Evolutionary conservation across 2,113 vertebrate genomes (phyloP).

Genomic region (Dasyprocta punctata): DNA sequence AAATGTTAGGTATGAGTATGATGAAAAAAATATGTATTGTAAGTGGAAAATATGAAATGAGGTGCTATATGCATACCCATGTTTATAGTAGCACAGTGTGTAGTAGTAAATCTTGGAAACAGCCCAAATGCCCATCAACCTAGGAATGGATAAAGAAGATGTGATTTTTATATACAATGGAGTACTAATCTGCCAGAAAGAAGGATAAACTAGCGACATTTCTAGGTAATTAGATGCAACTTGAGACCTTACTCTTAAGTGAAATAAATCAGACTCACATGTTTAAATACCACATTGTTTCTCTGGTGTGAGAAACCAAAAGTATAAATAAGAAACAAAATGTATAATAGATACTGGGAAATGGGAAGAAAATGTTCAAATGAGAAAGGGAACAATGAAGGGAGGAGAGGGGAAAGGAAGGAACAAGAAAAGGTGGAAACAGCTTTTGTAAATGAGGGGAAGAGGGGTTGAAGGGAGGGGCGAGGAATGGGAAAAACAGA

Average conservation of each 20-base stretch:
- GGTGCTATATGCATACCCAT: neutral
- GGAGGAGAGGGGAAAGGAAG: neutral
- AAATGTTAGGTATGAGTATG: constrained; percentile 2
- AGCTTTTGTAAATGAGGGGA: neutral
- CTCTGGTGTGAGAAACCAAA: neutral
- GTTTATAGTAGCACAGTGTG: neutral
- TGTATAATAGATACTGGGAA: neutral
- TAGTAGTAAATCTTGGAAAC: neutral
- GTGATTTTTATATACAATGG: neutral
- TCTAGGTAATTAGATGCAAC: neutral
- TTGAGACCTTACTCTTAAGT: neutral
- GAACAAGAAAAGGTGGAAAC: neutral
- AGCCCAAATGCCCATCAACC: neutral
- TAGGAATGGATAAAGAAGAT: neutral
- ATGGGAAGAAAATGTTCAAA: neutral
- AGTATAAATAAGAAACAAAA: neutral
- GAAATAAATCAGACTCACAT: neutral
- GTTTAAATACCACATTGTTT: neutral
- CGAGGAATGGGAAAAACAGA: neutral
- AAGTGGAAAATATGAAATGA: neutral
- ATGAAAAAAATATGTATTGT: neutral
- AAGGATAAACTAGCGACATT: neutral
- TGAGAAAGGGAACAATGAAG: neutral
- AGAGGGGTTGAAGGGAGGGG: neutral
- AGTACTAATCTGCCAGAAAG: neutral